These are phyloP conservation scores for Chroicocephalus ridibundus DNA, from an alignment of 2,113 vertebrate genomes.

Conservation along the genomic window DNA sequence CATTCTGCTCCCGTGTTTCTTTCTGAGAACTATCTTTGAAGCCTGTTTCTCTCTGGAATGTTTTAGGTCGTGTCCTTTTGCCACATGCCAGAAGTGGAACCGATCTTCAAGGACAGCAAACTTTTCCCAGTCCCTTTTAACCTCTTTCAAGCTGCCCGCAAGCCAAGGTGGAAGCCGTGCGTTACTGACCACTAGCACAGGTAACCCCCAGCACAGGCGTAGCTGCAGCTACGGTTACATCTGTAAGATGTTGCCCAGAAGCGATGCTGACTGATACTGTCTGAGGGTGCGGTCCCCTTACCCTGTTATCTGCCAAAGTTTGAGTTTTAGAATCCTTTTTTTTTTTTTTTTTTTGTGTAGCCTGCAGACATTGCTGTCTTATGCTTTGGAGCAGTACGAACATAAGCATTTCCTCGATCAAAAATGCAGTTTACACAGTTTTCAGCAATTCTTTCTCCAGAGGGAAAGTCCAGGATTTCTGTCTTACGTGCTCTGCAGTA, in stretches of 20 bases:
- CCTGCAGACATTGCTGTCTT: background rate
- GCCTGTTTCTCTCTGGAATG: background rate
- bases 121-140: background rate
- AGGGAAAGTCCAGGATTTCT: background rate
- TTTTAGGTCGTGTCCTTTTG: background rate
- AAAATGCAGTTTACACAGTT: background rate
- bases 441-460: background rate
- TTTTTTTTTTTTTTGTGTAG: background rate
- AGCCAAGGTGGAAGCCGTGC: rapidly evolving
- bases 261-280: background rate
- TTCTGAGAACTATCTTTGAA: background rate
- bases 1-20: background rate
- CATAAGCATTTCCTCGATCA: background rate
- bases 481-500: background rate
- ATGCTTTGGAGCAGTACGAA: background rate
- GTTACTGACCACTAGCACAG: background rate
- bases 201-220: background rate
- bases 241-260: background rate
- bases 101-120: background rate
- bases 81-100: rapidly evolving
- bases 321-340: background rate
- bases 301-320: background rate
- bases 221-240: background rate
- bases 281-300: background rate
- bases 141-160: background rate